Evolutionary conservation across 2,888 invertebrate species (phyloP), one percentile per base, ranked within the genome.

Genomic region (Uropetala carovei): DNA sequence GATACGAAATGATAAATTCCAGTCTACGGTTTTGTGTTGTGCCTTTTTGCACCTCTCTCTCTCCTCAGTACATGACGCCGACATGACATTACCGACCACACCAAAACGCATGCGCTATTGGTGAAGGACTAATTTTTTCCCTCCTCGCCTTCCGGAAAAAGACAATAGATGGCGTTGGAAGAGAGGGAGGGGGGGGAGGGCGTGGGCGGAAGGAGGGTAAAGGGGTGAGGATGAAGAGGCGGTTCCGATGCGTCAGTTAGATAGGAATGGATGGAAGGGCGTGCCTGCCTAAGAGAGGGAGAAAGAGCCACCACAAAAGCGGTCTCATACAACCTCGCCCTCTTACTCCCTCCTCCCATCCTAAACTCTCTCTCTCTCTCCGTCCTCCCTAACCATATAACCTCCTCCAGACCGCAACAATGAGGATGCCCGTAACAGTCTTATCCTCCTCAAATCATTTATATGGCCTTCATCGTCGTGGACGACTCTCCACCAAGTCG

Each of bases 221-320:
- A 27, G 27, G 27, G 75, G 75, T 22, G 75, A 1, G 68, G 68
- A 13, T 10, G n/a, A 64, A 64, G n/a, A 43, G 43, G 43, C 43
- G 64, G 64, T 18, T 68, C 68, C n/a, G 68, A 68, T 68, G 68
- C 68, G 68, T 68, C 68, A 18, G 68, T 68, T 18, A 16, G n/a
- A 64, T 68, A 10, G 68, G 64, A 64, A 64, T 68, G 68, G 75
- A 75, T 75, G 75, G 75, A 75, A 27, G 75, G 75, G 75, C 75
- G 75, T 75, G 75, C 75, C 75, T 27, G 11, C 75, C 43, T 43
- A 1, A 43, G 43, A 43, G 43, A 43, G 43, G 5, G 43, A 27
- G 64, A 64, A 64, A 18, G n/a, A 75, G 75, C 27, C 16, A 9
- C 27, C 22, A 75, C 75, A 75, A 75, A 75, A 10, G 75, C 43